Evolutionary conservation across 2,888 invertebrate genomes (phyloP).

Genomic region (Dyspetes luteomarginatus): DNA sequence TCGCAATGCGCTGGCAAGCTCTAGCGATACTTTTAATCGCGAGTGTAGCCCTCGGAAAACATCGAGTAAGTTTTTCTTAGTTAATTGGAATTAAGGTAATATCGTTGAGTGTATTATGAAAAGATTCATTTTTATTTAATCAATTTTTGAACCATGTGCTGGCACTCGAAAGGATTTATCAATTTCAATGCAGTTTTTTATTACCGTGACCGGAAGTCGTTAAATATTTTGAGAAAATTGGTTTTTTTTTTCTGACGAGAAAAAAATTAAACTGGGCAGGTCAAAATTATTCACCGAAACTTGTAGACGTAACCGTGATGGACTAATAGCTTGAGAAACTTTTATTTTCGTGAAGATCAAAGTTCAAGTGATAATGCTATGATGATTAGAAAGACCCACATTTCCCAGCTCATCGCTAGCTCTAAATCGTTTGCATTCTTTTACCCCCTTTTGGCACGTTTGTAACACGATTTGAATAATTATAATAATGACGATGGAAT

Average conservation of each 20-base stretch:
- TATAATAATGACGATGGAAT: background rate
- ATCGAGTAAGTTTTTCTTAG: constrained; percentile 71
- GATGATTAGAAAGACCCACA: constrained; percentile 38
- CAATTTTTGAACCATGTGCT: no score
- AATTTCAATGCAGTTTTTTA: background rate
- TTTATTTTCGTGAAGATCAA: constrained; percentile 70
- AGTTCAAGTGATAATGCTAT: constrained; percentile 76
- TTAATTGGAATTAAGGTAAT: background rate
- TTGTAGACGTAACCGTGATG: constrained; percentile 44
- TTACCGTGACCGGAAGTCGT: background rate
- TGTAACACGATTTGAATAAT: background rate
- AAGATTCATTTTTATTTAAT: no score
- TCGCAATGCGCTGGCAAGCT: constrained; percentile 72
- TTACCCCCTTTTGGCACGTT: no score
- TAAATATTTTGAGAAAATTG: constrained; percentile 7
- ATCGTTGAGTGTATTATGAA: background rate
- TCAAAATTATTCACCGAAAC: constrained; percentile 47
- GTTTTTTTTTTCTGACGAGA: background rate
- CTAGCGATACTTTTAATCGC: constrained; percentile 68
- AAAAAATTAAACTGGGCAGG: background rate
- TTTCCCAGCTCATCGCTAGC: no score
- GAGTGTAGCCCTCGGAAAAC: constrained; percentile 67
- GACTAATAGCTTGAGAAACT: constrained; percentile 65
- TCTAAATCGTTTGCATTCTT: no score
- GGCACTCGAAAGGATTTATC: no score